phyloP scores from a whole-genome alignment of 2,113 vertebrate genomes.

The Theropithecus gelada region DNA sequence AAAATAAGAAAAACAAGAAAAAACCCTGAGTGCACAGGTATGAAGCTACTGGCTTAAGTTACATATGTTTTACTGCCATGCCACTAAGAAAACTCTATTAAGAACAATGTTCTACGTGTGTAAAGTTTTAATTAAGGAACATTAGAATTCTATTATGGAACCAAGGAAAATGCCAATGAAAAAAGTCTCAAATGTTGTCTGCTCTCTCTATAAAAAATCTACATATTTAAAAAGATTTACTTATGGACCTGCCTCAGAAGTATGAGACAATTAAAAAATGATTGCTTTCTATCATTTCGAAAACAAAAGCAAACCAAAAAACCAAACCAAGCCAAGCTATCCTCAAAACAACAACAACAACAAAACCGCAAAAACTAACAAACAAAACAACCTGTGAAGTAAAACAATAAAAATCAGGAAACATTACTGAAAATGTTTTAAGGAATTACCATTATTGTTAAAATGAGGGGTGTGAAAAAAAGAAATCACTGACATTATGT shows the following conservation, averaged over 20 bases:
- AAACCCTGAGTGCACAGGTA: neutral
- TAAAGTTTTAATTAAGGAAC: slow-evolving; percentile 1
- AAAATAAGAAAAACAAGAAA: neutral
- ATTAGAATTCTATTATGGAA: slow-evolving; percentile 12
- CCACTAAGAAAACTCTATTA: neutral
- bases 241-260: neutral
- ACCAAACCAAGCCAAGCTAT: neutral
- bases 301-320: neutral
- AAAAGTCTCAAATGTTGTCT: slow-evolving; percentile 27
- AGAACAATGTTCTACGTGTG: neutral
- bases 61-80: neutral
- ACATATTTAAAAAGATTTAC: slow-evolving; percentile 39
- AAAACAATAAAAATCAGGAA: slow-evolving; percentile 42
- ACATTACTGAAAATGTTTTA: neutral
- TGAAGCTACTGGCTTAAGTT: neutral
- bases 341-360: neutral
- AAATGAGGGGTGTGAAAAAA: neutral
- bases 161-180: neutral
- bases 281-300: neutral
- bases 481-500: neutral
- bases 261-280: slow-evolving; percentile 39
- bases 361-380: neutral
- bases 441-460: neutral
- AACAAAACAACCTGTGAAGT: neutral
- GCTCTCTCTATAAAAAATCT: neutral